Conservation (phyloP, 2,113 vertebrate species). For the Siniperca chuatsi region DNA sequence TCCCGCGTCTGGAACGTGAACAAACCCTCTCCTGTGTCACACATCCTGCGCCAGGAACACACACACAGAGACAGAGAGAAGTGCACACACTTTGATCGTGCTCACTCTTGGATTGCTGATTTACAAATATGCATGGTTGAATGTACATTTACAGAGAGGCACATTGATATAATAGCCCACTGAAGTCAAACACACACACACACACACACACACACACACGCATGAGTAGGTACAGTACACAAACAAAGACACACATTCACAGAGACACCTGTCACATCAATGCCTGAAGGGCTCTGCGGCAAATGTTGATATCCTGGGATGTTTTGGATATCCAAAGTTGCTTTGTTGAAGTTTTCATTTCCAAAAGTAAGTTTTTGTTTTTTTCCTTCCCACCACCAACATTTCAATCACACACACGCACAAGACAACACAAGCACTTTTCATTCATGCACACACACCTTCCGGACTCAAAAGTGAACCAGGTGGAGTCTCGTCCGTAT, state of each 20-base stretch:
- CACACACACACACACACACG: constrained; percentile 11
- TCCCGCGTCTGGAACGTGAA: constrained; percentile 99
- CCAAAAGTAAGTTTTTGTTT: constrained; percentile 23
- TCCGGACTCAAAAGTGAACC: constrained; percentile 99
- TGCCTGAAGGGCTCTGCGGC: constrained; percentile 67
- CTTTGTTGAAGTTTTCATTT: constrained; percentile 69
- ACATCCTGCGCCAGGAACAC: constrained; percentile 92
- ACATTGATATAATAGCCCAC: constrained; percentile 26
- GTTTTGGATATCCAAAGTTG: constrained; percentile 47
- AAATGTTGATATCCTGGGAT: constrained; percentile 71
- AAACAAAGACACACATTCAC: constrained; percentile 48
- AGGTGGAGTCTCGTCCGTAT: constrained; percentile 97
- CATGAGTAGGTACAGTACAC: constrained; percentile 30
- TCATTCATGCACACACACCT: constrained; percentile 83
- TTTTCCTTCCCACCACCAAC: constrained; percentile 6
- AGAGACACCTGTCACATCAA: constrained; percentile 58
- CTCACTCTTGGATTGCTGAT: constrained; percentile 65
- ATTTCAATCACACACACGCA: constrained; percentile 39
- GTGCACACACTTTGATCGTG: constrained; percentile 66
- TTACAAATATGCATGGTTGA: constrained; percentile 66
- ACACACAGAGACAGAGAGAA: constrained; percentile 64
- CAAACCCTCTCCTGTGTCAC: constrained; percentile 98
- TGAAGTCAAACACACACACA: constrained; percentile 45
- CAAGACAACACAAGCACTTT: constrained; percentile 1
- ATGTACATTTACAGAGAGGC: constrained; percentile 41